These are phyloP conservation scores for Ataeniobius toweri DNA, from an alignment of 2,797 vertebrate genomes.

Conservation along the genomic window DNA sequence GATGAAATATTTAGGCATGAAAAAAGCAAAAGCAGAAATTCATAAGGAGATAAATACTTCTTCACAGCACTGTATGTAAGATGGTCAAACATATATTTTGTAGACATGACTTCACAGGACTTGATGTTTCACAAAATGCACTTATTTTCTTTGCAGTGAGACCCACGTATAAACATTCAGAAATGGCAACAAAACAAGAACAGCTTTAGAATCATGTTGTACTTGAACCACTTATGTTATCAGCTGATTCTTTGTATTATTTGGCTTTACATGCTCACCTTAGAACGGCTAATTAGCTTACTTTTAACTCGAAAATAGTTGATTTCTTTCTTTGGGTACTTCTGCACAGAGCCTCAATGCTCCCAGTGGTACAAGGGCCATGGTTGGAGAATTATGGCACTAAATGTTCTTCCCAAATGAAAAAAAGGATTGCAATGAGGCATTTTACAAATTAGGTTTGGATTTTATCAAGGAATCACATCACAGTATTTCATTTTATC, in stretches of 20 bases:
- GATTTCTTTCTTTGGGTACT: too few species aligned
- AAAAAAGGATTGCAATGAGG: constrained; percentile 28
- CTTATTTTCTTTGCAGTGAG: not conserved
- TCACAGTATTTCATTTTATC: constrained; percentile 4
- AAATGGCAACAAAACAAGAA: not conserved
- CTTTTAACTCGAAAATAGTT: too few species aligned
- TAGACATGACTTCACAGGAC: not conserved
- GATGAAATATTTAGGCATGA: not conserved
- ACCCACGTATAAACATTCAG: not conserved
- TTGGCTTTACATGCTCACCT: not conserved
- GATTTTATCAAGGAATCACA: constrained; percentile 14
- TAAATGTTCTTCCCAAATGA: constrained; percentile 19
- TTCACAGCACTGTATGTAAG: not conserved
- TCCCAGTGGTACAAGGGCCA: not conserved
- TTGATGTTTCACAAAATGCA: not conserved
- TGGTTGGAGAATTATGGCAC: not conserved
- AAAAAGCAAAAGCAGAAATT: not conserved
- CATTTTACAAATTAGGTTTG: constrained; percentile 1
- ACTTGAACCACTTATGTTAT: not conserved
- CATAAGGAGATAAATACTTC: not conserved
- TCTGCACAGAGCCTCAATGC: too few species aligned
- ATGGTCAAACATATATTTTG: not conserved
- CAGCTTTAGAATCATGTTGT: not conserved
- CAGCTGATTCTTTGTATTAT: not conserved
- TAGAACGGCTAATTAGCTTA: not conserved